phyloP scores from a whole-genome alignment of 1,140 invertebrate genomes.

The Meloidogyne hapla region DNA sequence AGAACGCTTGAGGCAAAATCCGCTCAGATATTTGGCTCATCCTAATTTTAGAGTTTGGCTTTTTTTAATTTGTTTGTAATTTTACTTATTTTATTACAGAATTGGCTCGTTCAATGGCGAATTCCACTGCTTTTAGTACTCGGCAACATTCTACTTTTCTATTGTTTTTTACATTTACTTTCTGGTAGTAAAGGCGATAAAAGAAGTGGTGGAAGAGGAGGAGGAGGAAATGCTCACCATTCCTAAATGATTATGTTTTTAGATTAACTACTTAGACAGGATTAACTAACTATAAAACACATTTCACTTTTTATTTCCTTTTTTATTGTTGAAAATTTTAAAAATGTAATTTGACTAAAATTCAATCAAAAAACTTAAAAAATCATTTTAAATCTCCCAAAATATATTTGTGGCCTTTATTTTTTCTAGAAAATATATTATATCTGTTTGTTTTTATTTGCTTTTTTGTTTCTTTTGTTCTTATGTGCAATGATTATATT shows the following conservation, averaged over 20 bases:
- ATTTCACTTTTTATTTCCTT: not conserved
- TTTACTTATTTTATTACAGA: slow-evolving; percentile 42
- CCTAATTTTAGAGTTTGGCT: slow-evolving; percentile 87
- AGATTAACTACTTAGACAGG: not conserved
- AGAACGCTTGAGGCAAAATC: slow-evolving; percentile 86
- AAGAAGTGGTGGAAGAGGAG: not conserved
- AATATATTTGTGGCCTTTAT: slow-evolving; percentile 1
- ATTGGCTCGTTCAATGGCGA: slow-evolving; percentile 44
- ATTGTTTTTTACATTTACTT: slow-evolving; percentile 51
- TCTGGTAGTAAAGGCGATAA: slow-evolving; percentile 19
- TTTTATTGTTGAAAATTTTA: not conserved
- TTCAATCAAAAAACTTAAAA: not conserved
- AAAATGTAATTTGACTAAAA: not conserved
- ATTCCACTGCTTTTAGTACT: slow-evolving; percentile 44
- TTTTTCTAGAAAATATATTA: too few relatives aligned
- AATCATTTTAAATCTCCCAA: not conserved
- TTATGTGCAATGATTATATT: not conserved
- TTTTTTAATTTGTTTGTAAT: slow-evolving; percentile 12
- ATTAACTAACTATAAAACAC: not conserved
- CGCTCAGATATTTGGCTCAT: slow-evolving; percentile 88
- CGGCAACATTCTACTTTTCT: slow-evolving; percentile 52
- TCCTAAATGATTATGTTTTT: not conserved
- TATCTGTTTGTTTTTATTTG: not conserved
- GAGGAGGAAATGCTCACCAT: slow-evolving; percentile 2
- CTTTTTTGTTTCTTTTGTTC: not conserved